Percentiles rank a stretch among this genome's conserved stretches.
phyloP scores from a whole-genome alignment of 2,888 invertebrate species.

The Blera fallax region DNA sequence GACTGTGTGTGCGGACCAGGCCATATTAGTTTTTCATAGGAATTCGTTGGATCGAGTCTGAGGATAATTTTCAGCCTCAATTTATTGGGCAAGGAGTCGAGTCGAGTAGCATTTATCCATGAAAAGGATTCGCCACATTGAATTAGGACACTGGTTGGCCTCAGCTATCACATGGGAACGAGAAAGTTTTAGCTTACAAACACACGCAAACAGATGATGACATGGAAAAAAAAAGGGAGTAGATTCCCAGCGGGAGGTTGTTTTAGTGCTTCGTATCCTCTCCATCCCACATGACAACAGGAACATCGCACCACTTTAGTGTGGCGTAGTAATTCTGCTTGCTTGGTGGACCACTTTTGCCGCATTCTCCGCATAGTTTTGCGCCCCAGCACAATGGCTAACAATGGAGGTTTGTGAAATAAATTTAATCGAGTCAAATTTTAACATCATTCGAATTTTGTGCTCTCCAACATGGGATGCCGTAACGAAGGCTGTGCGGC shows the following conservation, averaged over 20 bases:
- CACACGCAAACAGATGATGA: slow-evolving; percentile 10
- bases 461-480: neutral
- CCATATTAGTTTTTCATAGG: slow-evolving; percentile 58
- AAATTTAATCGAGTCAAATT: slow-evolving; percentile 71
- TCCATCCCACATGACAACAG: slow-evolving; percentile 19
- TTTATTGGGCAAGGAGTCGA: slow-evolving; percentile 42
- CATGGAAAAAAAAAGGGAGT: neutral
- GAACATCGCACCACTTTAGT: slow-evolving; percentile 40
- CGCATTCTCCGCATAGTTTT: slow-evolving; percentile 62
- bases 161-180: slow-evolving; percentile 45
- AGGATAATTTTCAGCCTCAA: slow-evolving; percentile 56
- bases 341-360: slow-evolving; percentile 43
- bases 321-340: slow-evolving; percentile 30
- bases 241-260: slow-evolving; percentile 37
- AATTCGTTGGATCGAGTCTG: slow-evolving; percentile 35
- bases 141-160: slow-evolving; percentile 51
- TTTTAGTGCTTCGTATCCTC: slow-evolving; percentile 28
- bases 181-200: slow-evolving; percentile 46
- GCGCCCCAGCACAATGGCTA: slow-evolving; percentile 32
- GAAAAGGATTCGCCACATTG: slow-evolving; percentile 54
- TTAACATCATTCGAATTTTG: slow-evolving; percentile 58
- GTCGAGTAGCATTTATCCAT: slow-evolving; percentile 28
- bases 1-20: slow-evolving; percentile 7
- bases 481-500: neutral
- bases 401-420: slow-evolving; percentile 57